Base-by-base conservation (phyloP, 2,113 vertebrate species). In the Scartelaos histophorus region DNA sequence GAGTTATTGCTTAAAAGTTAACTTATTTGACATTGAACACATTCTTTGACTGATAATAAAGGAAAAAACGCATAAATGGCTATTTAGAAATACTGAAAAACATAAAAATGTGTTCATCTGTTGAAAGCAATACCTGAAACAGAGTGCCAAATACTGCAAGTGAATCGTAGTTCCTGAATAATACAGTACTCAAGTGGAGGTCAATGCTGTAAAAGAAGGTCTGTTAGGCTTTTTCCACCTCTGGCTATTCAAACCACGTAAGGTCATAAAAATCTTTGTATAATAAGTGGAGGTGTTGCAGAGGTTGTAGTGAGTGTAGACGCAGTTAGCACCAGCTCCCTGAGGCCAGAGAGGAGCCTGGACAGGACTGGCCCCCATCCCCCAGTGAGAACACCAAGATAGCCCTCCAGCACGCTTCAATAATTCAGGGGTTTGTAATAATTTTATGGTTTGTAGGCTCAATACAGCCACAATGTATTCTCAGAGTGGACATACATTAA, bases 171-270 rank as follows among this genome's bases (percentile, higher is more conserved):
- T 54, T 54, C 2, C 19, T 54, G 9, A 54, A 21, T n/a, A n/a
- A 21, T 21, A 11, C 51, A 43, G 9, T 43, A 43, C 38, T 43
- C 38, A 54, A 51, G 49, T 51, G 16, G 15, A 51, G 19, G 49
- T 51, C 46, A 15, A 47, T 16, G 15, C 3, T 47, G 12, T 13
- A 2, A 47, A 47, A 13, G 12, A 47, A 13, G 12, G 49, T 19
- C 16, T 7, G 49, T n/a, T 17, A 53, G 5, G 3, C 46, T 47
- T 16, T 15, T 16, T 2, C 46, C 46, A 47, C 46, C 15, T 16
- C 15, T 47, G 58, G 2, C 74, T 80, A 77, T 84, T 78, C 70
- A 57, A 79, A 66, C 73, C 19, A 54, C 57, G 7, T 24, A 71
- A 9, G 38, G 38, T 10, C 38, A 47, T 47, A 47, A 16, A 13